Evolutionary conservation across 2,888 invertebrate genomes (phyloP), one percentile per base, ranked within the genome.

Genomic region (Anorthoa munda): DNA sequence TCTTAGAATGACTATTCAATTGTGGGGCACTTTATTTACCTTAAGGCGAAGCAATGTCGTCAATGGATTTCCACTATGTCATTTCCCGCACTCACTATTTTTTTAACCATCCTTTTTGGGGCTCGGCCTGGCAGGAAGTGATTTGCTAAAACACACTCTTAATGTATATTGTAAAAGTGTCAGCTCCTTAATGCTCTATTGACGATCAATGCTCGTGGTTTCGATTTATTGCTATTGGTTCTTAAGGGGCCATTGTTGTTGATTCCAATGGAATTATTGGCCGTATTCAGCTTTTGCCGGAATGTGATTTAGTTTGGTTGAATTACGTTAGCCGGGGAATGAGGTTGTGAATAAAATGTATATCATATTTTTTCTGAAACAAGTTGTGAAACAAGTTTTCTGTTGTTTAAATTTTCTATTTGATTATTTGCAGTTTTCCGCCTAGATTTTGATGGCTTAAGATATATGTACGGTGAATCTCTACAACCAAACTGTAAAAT

Each of bases 121-220:
- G 88, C 86, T 89, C 81, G 86, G 90, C 88, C 88, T 83, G 86
- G 85, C 86, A 94, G 96, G 95, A 96, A 96, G 92, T 96, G 95
- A 96, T 96, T 96, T 93, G 96, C 94, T 95, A 93, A 95, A 95
- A 95, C 93, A 95, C 92, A 94, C 93, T 94, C 93, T 92, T 95
- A 95, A 95, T 95, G 94, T 94, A 92, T 91, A 95, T 95, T 95
- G 94, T 95, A 89, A 91, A 93, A 92, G 94, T 91, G 93, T 92
- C 91, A 90, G 92, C 91, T 93, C 89, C 93, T 94, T 95, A 95
- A 95, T 94, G 94, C 94, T 91, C 93, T 92, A 94, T 95, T 93
- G 94, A 92, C 92, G 93, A 93, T 92, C 93, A 93, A 93, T 94
- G 89, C 82, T 90, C 90, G 89, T 89, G 92, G 90, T 91, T 94